Evolutionary conservation across 2,888 invertebrate genomes (phyloP), one percentile per base, ranked within the genome.

Genomic region (Tipula unca): DNA sequence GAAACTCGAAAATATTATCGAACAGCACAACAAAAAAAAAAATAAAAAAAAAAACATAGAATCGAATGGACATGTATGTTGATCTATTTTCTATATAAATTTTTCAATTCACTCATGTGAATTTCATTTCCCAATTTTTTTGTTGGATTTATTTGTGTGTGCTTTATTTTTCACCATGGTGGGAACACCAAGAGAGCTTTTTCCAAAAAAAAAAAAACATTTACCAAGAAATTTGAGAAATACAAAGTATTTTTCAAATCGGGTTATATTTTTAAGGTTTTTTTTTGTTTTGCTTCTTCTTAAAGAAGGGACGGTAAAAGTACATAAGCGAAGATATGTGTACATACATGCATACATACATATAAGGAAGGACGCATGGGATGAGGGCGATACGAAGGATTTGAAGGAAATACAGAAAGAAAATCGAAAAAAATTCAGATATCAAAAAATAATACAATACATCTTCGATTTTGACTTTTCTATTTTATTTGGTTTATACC

Each of bases 1-100:
- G 69, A 69, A 69, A 69, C 69, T 69, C 69, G 69, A 69, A 69
- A 69, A 69, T 69, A 69, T 69, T 69, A 69, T 69, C 69, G 69
- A 69, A 25, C 69, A 25, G 69, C 48, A 48, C 3, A n/a, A 13
- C 10, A 39, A 39, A 39, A 69, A 69, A 25, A 69, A 69, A 69
- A 48, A 48, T 48, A 48, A 48, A 48, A 17, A 48, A 48, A n/a
- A n/a, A n/a, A n/a, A n/a, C n/a, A 69, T 69, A 69, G 69, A 69
- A 25, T 25, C 25, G 69, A 69, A 69, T 25, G 69, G 69, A 69
- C 69, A 69, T 69, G 69, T 69, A 69, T 69, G 69, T 69, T 69
- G 69, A 69, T 69, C 69, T 69, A 69, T 69, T 69, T 69, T 69
- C 69, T 69, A 69, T 69, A 69, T 69, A 69, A 69, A 69, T 69